Evolutionary conservation across 2,888 invertebrate species (phyloP), one percentile per base, ranked within the genome.

Genomic region (Gryllus longicercus): DNA sequence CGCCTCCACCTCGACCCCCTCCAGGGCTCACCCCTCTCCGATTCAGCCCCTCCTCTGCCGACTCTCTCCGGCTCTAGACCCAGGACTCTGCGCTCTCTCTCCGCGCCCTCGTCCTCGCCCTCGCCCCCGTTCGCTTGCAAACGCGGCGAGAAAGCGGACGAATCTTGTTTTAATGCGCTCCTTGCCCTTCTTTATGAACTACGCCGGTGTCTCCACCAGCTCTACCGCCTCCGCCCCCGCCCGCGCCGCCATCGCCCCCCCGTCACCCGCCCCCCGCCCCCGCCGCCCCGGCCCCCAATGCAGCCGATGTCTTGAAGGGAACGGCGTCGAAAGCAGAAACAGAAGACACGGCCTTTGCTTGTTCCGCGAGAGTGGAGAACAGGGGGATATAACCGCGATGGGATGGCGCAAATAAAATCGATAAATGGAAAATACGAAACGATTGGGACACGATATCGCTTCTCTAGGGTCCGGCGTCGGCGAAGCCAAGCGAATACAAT

Each of bases 161-260:
- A 63, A 63, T 63, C 63, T 63, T 14, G 63, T 63, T 63, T 63
- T 63, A 63, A 63, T 63, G 63, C 63, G 63, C 63, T 63, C 14
- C 63, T n/a, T n/a, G n/a, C 63, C 63, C 16, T 63, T 63, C n/a
- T 63, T 63, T 63, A 63, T 63, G 63, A 63, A 63, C 63, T 63
- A 63, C 63, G 63, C 63, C 63, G 16, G 63, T 63, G 63, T 18
- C 63, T 63, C 38, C 38, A 38, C 38, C 38, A 38, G 38, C 38
- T 38, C 38, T 38, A 38, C 38, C 38, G 38, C 38, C 38, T 10
- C 38, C 38, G 21, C 21, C 21, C 21, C 21, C 21, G 21, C 21
- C 21, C 21, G 21, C 21, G 21, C 21, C 21, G 21, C 21, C n/a
- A n/a, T n/a, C 21, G 21, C 21, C 21, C n/a, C n/a, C n/a, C n/a